Evolutionary conservation across 2,888 invertebrate species (phyloP).

Genomic region (Sclerodermus sp.): DNA sequence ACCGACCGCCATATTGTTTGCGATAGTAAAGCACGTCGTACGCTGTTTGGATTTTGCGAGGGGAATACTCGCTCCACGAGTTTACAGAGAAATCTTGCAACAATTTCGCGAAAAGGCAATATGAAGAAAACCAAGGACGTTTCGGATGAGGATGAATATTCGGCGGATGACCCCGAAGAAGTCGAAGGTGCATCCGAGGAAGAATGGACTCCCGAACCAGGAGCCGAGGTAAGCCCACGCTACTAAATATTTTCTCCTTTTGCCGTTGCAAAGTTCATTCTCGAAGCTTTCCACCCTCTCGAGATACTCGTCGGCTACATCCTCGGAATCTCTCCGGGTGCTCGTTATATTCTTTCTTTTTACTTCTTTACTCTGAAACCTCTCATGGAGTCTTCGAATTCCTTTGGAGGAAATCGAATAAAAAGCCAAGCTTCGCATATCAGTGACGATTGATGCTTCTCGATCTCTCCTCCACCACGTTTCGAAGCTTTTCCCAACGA

Average conservation of each 20-base stretch:
- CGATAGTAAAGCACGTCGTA: constrained; percentile 36
- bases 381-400: too few relatives aligned
- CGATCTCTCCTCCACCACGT: too few relatives aligned
- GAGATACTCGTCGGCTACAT: background rate
- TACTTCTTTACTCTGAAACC: too few relatives aligned
- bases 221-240: constrained; percentile 45
- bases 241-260: constrained; percentile 17
- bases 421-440: too few relatives aligned
- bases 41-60: constrained; percentile 8
- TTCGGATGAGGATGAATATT: constrained; percentile 54
- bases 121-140: constrained; percentile 56
- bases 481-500: too few relatives aligned
- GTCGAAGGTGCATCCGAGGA: constrained; percentile 56
- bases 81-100: constrained; percentile 35
- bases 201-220: constrained; percentile 54
- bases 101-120: constrained; percentile 52
- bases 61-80: background rate
- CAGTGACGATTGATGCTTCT: too few relatives aligned
- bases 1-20: constrained; percentile 46
- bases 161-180: constrained; percentile 58
- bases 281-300: background rate
- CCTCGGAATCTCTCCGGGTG: background rate
- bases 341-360: background rate
- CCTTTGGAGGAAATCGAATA: too few relatives aligned
- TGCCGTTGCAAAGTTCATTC: background rate